Evolutionary conservation across 2,797 vertebrate species (phyloP).

Genomic region (Chanos chanos): DNA sequence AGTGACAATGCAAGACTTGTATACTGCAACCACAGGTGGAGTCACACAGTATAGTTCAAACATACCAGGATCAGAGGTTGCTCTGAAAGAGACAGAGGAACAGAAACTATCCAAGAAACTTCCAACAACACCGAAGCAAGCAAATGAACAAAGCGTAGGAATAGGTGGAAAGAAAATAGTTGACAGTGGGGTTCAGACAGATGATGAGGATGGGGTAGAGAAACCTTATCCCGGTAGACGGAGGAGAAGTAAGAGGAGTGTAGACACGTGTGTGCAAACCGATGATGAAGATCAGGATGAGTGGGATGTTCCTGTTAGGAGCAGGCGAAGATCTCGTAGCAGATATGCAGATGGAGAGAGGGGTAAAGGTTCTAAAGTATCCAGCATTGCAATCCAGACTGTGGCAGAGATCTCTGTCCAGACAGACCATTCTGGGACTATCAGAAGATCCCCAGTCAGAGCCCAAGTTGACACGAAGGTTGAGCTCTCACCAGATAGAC

Average conservation of each 20-base stretch:
- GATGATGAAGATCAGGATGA: conserved; percentile 98
- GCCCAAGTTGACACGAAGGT: conserved; percentile 88
- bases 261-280: conserved; percentile 91
- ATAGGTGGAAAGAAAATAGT: conserved; percentile 80
- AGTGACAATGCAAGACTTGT: conserved; percentile 72
- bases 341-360: conserved; percentile 86
- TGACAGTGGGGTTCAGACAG: conserved; percentile 94
- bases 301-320: conserved; percentile 86
- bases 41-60: conserved; percentile 72
- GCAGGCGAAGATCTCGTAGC: conserved; percentile 82
- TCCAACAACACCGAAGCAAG: conserved; percentile 70
- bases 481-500: conserved; percentile 91
- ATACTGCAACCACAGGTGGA: conserved; percentile 73
- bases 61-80: conserved; percentile 62
- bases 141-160: conserved; percentile 73
- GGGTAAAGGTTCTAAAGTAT: conserved; percentile 84
- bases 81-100: conserved; percentile 69
- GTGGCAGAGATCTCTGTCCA: conserved; percentile 98
- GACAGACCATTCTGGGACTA: conserved; percentile 92
- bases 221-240: conserved; percentile 81
- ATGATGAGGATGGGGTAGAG: conserved; percentile 90
- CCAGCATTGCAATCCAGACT: conserved; percentile 96
- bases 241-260: conserved; percentile 83
- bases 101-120: conserved; percentile 79
- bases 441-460: conserved; percentile 84